Evolutionary conservation across 2,888 invertebrate genomes (phyloP), one percentile per base, ranked within the genome.

Genomic region (Leptinotarsa tumamoca): DNA sequence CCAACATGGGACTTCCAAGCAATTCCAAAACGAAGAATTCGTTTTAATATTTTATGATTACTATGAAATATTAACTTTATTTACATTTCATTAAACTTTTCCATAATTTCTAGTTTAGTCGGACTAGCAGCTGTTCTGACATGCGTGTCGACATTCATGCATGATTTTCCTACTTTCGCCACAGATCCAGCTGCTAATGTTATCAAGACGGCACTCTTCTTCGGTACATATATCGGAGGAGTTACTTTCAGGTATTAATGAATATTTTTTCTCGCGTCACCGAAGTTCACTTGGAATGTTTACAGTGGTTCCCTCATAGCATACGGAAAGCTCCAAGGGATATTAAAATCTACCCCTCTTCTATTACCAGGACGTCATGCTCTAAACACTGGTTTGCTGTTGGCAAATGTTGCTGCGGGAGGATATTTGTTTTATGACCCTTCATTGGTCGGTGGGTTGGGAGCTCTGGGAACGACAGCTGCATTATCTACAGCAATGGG

Each of bases 171-270:
- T 4, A 93, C 93, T 74, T 94, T 96, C 90, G 94, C 94, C 21
- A 91, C 93, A 0, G 95, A 96, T 89, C 95, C 96, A 23, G 92
- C 94, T 2, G 93, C 94, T 4, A 93, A 93, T 82, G 95, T 96
- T 58, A 90, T 95, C 81, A 96, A 95, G 89, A 95, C 95, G 0
- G 93, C 96, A 4, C 90, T 96, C 54, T 96, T 96, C 90, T 91
- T 97, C 67, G 97, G 96, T 23, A 96, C 96, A 0, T 96, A 94
- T 89, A 96, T 96, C 84, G 96, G 96, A 77, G 96, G 96, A 67
- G 95, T 96, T 70, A 96, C 96, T 4, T 96, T 96, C 89, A 95
- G 95, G 92, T 93, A 87, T 33, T 88, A 88, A 80, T n/a, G 72
- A 33, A 63, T 0, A n/a, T 49, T 49, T 51, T 18, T 23, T 33